A percentile compares a stretch with the other conserved stretches of the same genome.
phyloP scores from a whole-genome alignment of 1,140 invertebrate genomes.

The Carposina sasakii region DNA sequence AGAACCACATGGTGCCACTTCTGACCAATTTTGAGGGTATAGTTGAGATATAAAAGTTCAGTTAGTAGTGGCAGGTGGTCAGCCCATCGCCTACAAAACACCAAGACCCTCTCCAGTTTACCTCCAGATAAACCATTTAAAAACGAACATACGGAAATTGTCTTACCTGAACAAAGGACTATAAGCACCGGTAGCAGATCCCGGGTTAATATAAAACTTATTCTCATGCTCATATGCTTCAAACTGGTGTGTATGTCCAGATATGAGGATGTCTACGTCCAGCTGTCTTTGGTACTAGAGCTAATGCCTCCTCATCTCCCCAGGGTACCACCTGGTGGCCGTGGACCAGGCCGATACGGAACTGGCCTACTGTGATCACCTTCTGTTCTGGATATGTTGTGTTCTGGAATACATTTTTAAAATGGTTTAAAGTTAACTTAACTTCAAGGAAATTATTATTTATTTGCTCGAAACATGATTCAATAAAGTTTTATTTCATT shows the following conservation, averaged over 20 bases:
- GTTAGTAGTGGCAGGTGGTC: too few species aligned
- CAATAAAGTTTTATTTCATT: too few species aligned
- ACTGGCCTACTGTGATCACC: constrained; percentile 98
- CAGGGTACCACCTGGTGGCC: constrained; percentile 98
- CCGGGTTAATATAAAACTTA: constrained; percentile 99
- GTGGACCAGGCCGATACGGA: constrained; percentile 97
- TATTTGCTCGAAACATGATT: too few species aligned
- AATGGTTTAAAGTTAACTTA: too few species aligned
- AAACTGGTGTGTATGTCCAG: constrained; percentile 99
- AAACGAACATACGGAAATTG: too few species aligned
- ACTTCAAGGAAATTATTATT: too few species aligned
- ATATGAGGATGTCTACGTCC: constrained; percentile 99
- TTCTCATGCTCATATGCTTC: constrained; percentile 99
- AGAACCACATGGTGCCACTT: too few species aligned
- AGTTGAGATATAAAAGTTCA: too few species aligned
- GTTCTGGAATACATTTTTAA: constrained; percentile 77
- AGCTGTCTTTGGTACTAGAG: constrained; percentile 96
- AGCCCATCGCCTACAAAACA: too few species aligned
- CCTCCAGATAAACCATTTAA: too few species aligned
- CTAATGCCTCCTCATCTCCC: constrained; percentile 95
- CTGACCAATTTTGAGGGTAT: too few species aligned
- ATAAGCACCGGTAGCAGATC: constrained; percentile 98
- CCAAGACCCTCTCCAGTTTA: too few species aligned
- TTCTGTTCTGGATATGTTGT: constrained; percentile 98
- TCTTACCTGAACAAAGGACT: constrained; percentile 90